These are phyloP conservation scores for Azemiops feae DNA, from an alignment of 2,113 vertebrate genomes.

Conservation along the genomic window DNA sequence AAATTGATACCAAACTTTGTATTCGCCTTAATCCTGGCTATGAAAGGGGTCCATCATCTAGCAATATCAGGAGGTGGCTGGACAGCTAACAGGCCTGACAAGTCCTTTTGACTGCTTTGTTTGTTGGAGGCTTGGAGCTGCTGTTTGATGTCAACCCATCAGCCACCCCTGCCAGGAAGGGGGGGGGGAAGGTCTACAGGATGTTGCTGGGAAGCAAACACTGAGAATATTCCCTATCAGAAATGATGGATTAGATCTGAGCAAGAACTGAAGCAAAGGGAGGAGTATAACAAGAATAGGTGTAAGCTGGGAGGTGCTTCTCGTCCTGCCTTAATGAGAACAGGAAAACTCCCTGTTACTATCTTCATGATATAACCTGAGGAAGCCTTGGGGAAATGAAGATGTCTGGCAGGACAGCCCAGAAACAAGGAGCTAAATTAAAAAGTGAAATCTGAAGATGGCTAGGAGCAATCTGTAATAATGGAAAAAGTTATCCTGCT, in stretches of 20 bases:
- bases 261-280: not conserved
- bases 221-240: not conserved
- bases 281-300: conserved; percentile 8
- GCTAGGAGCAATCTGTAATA: not conserved
- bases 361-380: not conserved
- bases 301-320: not conserved
- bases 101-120: not conserved
- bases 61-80: not conserved
- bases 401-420: not conserved
- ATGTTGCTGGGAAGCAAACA: not conserved
- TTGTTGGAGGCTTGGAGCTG: conserved; percentile 16
- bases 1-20: not conserved
- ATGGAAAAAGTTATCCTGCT: not conserved
- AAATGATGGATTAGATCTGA: conserved; percentile 14
- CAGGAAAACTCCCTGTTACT: not conserved
- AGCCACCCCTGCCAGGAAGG: conserved; percentile 11
- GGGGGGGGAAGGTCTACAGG: not conserved
- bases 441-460: not conserved
- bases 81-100: conserved; percentile 18
- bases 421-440: not conserved
- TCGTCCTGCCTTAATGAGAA: not conserved
- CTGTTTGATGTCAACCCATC: conserved; percentile 20
- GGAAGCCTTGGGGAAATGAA: not conserved
- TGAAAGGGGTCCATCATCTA: conserved; percentile 12
- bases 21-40: not conserved